Evolutionary conservation across 2,888 invertebrate genomes (phyloP), one percentile per base, ranked within the genome.

Genomic region (Volucella inanis): DNA sequence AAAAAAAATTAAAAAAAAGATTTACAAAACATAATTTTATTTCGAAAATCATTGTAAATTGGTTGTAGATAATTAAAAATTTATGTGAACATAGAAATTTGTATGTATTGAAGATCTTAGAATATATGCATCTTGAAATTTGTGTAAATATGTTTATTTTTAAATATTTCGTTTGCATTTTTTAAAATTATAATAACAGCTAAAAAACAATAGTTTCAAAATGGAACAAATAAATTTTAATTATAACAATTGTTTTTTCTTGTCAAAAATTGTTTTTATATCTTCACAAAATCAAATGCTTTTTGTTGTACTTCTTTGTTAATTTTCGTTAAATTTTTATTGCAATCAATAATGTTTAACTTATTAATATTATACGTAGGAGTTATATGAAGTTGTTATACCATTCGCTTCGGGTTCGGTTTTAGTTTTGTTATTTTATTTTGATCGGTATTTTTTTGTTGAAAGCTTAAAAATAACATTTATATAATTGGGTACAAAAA

Each of bases 1-100:
- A 22, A 0, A 31, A 47, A 11, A 22, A 0, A 31, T 31, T 71
- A 49, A 47, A 41, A 59, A 70, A 59, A 49, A 18, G 15, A 18
- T 52, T 18, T 52, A 52, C 18, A 15, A 52, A 18, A 52, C 22
- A 8, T 52, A 18, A 18, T 55, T 47, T 57, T 70, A 15, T 57
- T 57, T 31, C 57, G 43, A 65, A 75, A 75, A 49, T 22, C 39
- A 22, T 47, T 39, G 18, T 55, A 62, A 74, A 74, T 62, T 47
- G 14, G 39, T 65, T 75, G 18, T 65, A 65, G 41, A 65, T 65
- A 75, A 57, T 74, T 65, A 65, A 55, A 49, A 65, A 50, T 49
- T 49, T 0, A 49, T 8, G 9, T 50, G 18, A 15, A 50, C 14
- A 50, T 18, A 50, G 14, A 38, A n/a, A 54, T 47, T 14, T 43